Evolutionary conservation across 2,797 vertebrate genomes (phyloP), one percentile per base, ranked within the genome.

Genomic region (Sparidentex hasta): DNA sequence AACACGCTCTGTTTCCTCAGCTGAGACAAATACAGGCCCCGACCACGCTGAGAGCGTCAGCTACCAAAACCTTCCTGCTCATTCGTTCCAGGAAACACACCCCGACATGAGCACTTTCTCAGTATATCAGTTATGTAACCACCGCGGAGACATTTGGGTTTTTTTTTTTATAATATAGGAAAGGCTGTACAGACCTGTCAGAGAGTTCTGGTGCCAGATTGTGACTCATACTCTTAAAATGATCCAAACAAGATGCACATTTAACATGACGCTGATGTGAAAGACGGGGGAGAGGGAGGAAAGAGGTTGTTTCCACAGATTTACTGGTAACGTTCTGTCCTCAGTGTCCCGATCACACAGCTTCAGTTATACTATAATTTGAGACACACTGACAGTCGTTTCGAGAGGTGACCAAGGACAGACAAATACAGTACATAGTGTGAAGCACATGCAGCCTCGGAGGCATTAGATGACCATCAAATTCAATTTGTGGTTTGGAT

Each of bases 1-100:
- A 76, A 85, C 79, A 82, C 63, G 48, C 71, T 76, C 51, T 76
- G 71, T 89, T 86, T 87, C 78, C 67, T 86, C 85, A 92, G 89
- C 78, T 88, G 82, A 84, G 64, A 78, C 33, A 77, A 83, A 89
- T 14, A 86, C 21, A 61, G 76, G 71, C 58, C 27, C 23, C 3
- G 7, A 3, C 64, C 76, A 86, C 12, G 41, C 73, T 17, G 65
- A 64, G 44, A 44, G 54, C 43, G 23, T 76, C 82, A 58, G 74
- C 84, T 90, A 85, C 84, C 63, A 88, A 59, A 84, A 78, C 46
- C 1, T 48, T 29, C 41, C 80, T 18, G 21, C 62, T 73, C 43
- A 64, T 66, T 69, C 73, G 33, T 87, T 86, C 74, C 67, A 80
- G 50, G 65, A 75, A 82, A 69, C 12, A 69, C 12, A 65, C 14